A percentile compares a stretch with the other conserved stretches of the same genome.
Conservation (phyloP, 53 echinoderm and acorn worm genomes). For the Holothuria scabra region DNA sequence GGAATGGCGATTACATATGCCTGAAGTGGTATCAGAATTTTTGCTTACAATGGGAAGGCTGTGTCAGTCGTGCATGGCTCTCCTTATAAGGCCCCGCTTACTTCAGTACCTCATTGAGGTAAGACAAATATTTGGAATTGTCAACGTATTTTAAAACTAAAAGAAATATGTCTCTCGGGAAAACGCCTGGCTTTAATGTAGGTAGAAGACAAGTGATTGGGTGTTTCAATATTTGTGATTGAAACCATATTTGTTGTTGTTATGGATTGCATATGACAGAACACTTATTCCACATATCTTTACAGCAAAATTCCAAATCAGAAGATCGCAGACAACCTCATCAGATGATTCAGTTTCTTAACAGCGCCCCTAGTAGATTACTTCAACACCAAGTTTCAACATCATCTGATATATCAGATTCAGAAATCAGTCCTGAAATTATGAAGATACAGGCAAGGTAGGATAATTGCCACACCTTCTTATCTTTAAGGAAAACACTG, state of each 20-base stretch:
- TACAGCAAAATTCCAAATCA: slow-evolving; percentile 69
- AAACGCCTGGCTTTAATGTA: no score
- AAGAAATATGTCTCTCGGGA: no score
- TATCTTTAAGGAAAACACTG: neutral
- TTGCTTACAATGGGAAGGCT: slow-evolving; percentile 67
- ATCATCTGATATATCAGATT: slow-evolving; percentile 63
- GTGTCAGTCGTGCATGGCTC: slow-evolving; percentile 77
- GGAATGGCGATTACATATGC: slow-evolving; percentile 83
- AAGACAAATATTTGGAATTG: neutral
- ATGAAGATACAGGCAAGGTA: slow-evolving; percentile 78
- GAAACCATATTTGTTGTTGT: no score
- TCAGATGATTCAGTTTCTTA: slow-evolving; percentile 60
- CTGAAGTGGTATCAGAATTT: slow-evolving; percentile 58
- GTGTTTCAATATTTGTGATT: no score
- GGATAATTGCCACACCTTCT: neutral
- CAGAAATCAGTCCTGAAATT: slow-evolving; percentile 67
- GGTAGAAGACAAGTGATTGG: no score
- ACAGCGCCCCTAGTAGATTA: slow-evolving; percentile 58
- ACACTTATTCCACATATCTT: neutral
- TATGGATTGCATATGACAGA: no score
- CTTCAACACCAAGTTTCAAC: slow-evolving; percentile 77
- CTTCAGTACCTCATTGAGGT: slow-evolving; percentile 90
- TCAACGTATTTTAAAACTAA: no score
- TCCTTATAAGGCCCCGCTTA: slow-evolving; percentile 86
- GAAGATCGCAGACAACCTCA: slow-evolving; percentile 60